Percentiles rank a stretch among this genome's conserved stretches.
These are phyloP conservation scores for Sphaerophoria taeniata DNA, from an alignment of 2,888 invertebrate species.

Conservation along the genomic window DNA sequence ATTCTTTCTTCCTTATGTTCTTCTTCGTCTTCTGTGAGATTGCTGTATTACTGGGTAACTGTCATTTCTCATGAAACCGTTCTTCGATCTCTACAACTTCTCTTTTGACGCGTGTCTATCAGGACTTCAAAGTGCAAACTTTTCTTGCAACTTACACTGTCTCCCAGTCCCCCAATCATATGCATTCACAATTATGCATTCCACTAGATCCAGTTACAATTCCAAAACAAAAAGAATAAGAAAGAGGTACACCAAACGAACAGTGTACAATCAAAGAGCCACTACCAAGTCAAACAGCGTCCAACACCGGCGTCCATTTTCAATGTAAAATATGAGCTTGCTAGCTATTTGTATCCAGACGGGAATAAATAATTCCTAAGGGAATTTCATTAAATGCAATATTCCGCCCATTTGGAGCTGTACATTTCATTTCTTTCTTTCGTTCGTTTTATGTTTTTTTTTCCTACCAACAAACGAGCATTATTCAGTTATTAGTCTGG, in stretches of 20 bases:
- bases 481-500: constrained; percentile 16
- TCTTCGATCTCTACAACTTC: too few species aligned
- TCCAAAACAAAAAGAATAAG: neutral
- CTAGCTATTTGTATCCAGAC: constrained; percentile 64
- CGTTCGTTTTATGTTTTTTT: neutral
- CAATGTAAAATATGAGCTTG: constrained; percentile 61
- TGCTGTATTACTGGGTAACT: too few species aligned
- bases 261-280: constrained; percentile 26
- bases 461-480: neutral
- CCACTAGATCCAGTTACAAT: constrained; percentile 13
- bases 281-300: constrained; percentile 34
- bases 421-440: constrained; percentile 19
- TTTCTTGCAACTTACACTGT: constrained; percentile 18
- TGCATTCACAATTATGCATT: neutral
- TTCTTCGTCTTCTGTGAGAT: too few species aligned
- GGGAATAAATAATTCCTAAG: constrained; percentile 67
- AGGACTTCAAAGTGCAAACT: too few species aligned
- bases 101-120: too few species aligned
- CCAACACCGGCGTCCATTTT: constrained; percentile 35
- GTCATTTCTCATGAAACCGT: too few species aligned
- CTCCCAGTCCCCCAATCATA: neutral
- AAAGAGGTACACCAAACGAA: constrained; percentile 6
- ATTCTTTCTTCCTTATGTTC: too few species aligned
- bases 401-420: constrained; percentile 51
- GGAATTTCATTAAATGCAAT: constrained; percentile 70